phyloP scores from a whole-genome alignment of 2,888 invertebrate species.

The Clepsis dumicolana region DNA sequence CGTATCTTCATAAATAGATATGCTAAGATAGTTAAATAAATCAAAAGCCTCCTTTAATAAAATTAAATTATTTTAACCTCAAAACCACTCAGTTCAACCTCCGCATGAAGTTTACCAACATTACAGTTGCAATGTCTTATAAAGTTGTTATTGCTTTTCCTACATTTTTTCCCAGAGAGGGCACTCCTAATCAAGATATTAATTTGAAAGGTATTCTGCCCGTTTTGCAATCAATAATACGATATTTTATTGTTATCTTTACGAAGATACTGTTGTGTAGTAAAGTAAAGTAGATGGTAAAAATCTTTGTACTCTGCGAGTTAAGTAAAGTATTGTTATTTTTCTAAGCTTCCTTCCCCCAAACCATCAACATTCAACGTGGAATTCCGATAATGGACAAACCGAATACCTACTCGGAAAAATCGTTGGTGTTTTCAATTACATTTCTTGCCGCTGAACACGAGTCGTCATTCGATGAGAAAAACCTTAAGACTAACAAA shows the following conservation, averaged over 20 bases:
- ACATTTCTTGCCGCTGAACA: slow-evolving; percentile 46
- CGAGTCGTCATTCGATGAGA: slow-evolving; percentile 35
- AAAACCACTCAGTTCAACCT: too few species aligned
- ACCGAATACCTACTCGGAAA: slow-evolving; percentile 51
- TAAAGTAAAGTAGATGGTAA: slow-evolving; percentile 10
- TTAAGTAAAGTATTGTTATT: slow-evolving; percentile 39
- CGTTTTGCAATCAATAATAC: neutral
- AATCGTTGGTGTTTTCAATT: slow-evolving; percentile 57
- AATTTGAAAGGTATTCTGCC: neutral
- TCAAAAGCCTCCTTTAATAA: too few species aligned
- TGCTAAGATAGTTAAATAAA: too few species aligned
- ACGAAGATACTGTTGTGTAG: neutral
- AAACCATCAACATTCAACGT: slow-evolving; percentile 32
- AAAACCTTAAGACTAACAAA: slow-evolving; percentile 43
- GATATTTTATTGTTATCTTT: neutral
- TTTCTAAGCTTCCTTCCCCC: slow-evolving; percentile 39
- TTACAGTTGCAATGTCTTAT: neutral
- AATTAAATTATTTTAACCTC: too few species aligned
- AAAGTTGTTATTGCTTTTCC: slow-evolving; percentile 22
- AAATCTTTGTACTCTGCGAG: slow-evolving; percentile 24
- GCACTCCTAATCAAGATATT: neutral
- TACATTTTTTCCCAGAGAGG: neutral
- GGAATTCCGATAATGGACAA: slow-evolving; percentile 43
- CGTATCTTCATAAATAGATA: too few species aligned
- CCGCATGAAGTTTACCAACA: too few species aligned